Percentiles rank a stretch among this genome's conserved stretches.
phyloP scores from a whole-genome alignment of 2,888 invertebrate species.

The Apamea monoglypha region DNA sequence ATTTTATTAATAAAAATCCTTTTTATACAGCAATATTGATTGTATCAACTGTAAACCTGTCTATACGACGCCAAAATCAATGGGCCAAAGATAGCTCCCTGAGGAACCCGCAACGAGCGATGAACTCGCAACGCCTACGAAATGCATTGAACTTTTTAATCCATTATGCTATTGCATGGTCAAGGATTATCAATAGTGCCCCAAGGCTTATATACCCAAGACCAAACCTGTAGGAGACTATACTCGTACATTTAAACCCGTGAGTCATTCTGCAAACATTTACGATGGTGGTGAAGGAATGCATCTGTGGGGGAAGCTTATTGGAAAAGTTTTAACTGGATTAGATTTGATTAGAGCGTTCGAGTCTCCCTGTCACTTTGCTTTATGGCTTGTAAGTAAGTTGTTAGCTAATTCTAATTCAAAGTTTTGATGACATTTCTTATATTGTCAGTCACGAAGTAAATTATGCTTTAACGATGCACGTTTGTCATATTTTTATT shows the following conservation, averaged over 20 bases:
- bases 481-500: conserved; percentile 39
- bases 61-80: not conserved
- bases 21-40: not conserved
- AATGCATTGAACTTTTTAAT: conserved; percentile 51
- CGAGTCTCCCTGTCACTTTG: conserved; percentile 65
- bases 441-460: conserved; percentile 61
- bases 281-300: conserved; percentile 72
- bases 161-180: conserved; percentile 52
- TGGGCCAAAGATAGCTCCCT: conserved; percentile 42
- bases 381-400: conserved; percentile 81
- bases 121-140: conserved; percentile 3
- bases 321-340: conserved; percentile 90
- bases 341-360: conserved; percentile 85
- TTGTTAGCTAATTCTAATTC: conserved; percentile 78
- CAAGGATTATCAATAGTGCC: conserved; percentile 46
- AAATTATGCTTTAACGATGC: conserved; percentile 53
- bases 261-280: conserved; percentile 65
- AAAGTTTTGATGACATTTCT: conserved; percentile 71
- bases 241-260: conserved; percentile 54
- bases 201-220: conserved; percentile 32
- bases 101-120: conserved; percentile 39
- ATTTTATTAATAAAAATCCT: not conserved
- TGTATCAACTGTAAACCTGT: not conserved
- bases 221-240: conserved; percentile 26
- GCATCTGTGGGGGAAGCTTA: conserved; percentile 83